Conservation (phyloP, 2,797 vertebrate genomes). For the Mastacembelus armatus region DNA sequence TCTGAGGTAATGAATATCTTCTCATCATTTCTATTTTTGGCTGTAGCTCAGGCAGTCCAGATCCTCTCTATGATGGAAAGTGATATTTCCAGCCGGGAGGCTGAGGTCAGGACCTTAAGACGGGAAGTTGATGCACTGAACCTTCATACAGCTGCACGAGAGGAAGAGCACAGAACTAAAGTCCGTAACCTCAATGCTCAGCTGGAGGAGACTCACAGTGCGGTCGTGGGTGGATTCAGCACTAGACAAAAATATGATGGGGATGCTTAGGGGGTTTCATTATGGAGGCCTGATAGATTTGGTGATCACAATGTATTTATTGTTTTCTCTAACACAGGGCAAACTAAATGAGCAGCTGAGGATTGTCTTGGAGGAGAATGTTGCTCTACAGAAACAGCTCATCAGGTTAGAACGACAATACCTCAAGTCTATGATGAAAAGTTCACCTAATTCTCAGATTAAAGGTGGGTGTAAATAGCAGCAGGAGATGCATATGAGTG, state of each 20-base stretch:
- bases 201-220: constrained; percentile 67
- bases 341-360: constrained; percentile 81
- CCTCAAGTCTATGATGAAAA: constrained; percentile 70
- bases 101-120: constrained; percentile 76
- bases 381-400: constrained; percentile 82
- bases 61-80: constrained; percentile 83
- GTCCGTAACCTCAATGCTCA: constrained; percentile 65
- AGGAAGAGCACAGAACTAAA: constrained; percentile 65
- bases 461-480: constrained; percentile 71
- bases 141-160: constrained; percentile 58
- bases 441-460: constrained; percentile 66
- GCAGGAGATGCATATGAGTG: background rate
- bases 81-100: constrained; percentile 69
- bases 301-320: background rate
- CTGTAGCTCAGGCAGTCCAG: constrained; percentile 84
- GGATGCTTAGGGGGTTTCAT: background rate
- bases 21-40: constrained; percentile 56
- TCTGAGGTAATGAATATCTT: constrained; percentile 35
- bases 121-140: constrained; percentile 70
- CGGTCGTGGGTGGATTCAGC: constrained; percentile 73
- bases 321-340: constrained; percentile 65
- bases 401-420: constrained; percentile 81
- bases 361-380: constrained; percentile 85
- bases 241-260: background rate
- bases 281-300: background rate